Conservation (phyloP, 2,113 vertebrate genomes). For the Halichoeres trimaculatus region DNA sequence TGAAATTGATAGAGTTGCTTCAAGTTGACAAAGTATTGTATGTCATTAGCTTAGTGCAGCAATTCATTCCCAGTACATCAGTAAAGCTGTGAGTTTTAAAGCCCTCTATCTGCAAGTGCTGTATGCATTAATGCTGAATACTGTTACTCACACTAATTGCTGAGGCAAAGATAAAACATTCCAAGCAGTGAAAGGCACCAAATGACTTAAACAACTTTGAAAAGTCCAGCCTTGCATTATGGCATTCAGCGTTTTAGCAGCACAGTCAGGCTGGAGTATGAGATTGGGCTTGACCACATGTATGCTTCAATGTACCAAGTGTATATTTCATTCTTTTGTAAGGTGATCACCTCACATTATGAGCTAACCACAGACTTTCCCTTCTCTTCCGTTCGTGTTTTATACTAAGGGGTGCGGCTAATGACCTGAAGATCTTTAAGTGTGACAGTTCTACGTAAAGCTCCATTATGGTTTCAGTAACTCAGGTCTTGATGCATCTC, state of each 20-base stretch:
- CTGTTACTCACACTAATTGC: not conserved
- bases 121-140: not conserved
- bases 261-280: slow-evolving; percentile 6
- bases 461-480: not conserved
- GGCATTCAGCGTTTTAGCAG: not conserved
- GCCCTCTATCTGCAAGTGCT: not conserved
- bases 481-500: slow-evolving; percentile 15
- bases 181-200: slow-evolving; percentile 2
- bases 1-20: not conserved
- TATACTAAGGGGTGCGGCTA: slow-evolving; percentile 4
- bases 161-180: slow-evolving; percentile 20
- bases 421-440: not conserved
- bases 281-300: slow-evolving; percentile 13
- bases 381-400: slow-evolving; percentile 14
- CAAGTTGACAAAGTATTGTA: slow-evolving; percentile 8
- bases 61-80: not conserved
- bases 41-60: not conserved
- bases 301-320: slow-evolving; percentile 20
- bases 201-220: slow-evolving; percentile 25
- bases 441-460: slow-evolving; percentile 1
- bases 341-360: slow-evolving; percentile 17
- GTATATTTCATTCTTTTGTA: slow-evolving; percentile 37
- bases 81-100: slow-evolving; percentile 5
- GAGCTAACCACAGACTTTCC: slow-evolving; percentile 19
- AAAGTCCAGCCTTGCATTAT: not conserved